phyloP scores from a whole-genome alignment of 1,140 invertebrate genomes.

The Zaprionus gabonicus region DNA sequence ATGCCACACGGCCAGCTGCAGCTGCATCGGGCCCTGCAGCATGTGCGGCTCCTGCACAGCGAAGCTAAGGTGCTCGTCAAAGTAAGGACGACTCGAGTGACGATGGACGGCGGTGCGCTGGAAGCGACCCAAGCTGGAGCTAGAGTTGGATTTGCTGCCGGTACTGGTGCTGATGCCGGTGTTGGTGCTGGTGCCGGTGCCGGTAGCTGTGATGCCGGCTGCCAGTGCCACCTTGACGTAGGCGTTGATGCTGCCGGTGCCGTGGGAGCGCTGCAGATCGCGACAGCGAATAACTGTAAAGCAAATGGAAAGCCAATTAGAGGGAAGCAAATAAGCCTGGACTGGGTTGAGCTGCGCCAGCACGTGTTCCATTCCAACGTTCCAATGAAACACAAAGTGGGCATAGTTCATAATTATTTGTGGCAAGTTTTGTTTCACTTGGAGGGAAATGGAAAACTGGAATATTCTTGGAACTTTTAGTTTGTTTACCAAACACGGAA shows the following conservation, averaged over 20 bases:
- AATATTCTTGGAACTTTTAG: not conserved
- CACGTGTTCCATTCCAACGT: not conserved
- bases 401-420: not conserved
- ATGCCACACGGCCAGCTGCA: constrained; percentile 86
- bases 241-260: constrained; percentile 84
- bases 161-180: not conserved
- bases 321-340: not conserved
- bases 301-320: constrained; percentile 27
- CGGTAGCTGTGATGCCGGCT: constrained; percentile 10
- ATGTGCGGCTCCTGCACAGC: constrained; percentile 47
- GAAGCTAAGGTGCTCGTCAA: constrained; percentile 85
- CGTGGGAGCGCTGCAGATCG: constrained; percentile 83
- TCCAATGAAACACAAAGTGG: not conserved
- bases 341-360: not conserved
- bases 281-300: constrained; percentile 85
- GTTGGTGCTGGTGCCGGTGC: constrained; percentile 2
- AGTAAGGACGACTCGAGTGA: constrained; percentile 85
- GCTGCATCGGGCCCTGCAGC: constrained; percentile 41
- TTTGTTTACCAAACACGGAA: too few species aligned
- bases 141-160: not conserved
- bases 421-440: not conserved
- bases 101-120: constrained; percentile 86
- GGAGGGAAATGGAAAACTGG: not conserved
- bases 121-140: constrained; percentile 52
- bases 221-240: constrained; percentile 85